Conservation (phyloP, 2,797 vertebrate species). For the Acipenser ruthenus region DNA sequence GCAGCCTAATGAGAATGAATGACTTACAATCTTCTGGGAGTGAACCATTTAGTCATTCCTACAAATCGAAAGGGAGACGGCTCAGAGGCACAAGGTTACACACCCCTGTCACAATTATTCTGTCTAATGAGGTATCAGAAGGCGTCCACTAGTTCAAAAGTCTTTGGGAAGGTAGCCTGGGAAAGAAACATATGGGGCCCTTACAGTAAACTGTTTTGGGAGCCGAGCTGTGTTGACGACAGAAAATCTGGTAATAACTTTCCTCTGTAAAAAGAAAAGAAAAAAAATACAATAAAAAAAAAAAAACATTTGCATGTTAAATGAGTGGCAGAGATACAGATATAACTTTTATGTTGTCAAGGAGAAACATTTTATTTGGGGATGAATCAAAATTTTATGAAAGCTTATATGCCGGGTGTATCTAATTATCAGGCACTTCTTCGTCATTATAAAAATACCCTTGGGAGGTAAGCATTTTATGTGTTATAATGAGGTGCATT, state of each 20-base stretch:
- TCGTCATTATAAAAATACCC: slow-evolving; percentile 52
- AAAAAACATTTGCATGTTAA: slow-evolving; percentile 30
- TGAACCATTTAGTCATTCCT: slow-evolving; percentile 71
- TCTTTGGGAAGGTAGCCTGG: slow-evolving; percentile 23
- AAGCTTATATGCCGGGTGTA: slow-evolving; percentile 51
- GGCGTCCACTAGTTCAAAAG: slow-evolving; percentile 37
- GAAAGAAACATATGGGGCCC: slow-evolving; percentile 27
- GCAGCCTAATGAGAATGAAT: slow-evolving; percentile 74
- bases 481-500: slow-evolving; percentile 40
- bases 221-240: slow-evolving; percentile 37
- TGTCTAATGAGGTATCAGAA: slow-evolving; percentile 53
- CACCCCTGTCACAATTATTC: slow-evolving; percentile 55
- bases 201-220: slow-evolving; percentile 29
- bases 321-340: slow-evolving; percentile 23
- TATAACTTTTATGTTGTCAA: slow-evolving; percentile 51
- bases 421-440: slow-evolving; percentile 63
- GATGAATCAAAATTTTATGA: slow-evolving; percentile 54
- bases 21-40: slow-evolving; percentile 54
- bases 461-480: slow-evolving; percentile 35
- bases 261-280: slow-evolving; percentile 41
- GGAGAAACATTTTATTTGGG: slow-evolving; percentile 45
- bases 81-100: slow-evolving; percentile 60
- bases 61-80: slow-evolving; percentile 57
- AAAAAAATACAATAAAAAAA: slow-evolving; percentile 47
- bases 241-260: slow-evolving; percentile 25